Base-by-base conservation (phyloP, 2,113 vertebrate genomes). In the Anhinga rufa region DNA sequence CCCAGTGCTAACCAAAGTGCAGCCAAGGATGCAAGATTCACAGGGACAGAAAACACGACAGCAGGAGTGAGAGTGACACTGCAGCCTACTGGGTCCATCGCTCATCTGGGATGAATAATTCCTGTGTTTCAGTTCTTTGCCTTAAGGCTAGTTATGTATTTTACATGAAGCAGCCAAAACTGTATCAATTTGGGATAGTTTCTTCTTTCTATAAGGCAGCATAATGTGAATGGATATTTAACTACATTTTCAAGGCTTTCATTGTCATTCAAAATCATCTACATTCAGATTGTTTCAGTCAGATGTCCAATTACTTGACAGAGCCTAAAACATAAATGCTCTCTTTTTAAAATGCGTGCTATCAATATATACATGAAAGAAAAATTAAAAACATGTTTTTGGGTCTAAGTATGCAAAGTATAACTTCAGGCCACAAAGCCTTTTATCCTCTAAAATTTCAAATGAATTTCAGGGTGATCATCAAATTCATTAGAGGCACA, bases 341-440 rank as follows among this genome's bases (percentile, higher is more conserved):
- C 68, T 80, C 42, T 25, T 51, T 85, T 32, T 93, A 13, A 92
- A 92, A 80, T 2, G 8, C 1, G 4, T 26, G 4, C 34, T 81
- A 85, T 42, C 46, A 77, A 54, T 81, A 80, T 20, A 87, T 7
- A 90, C 40, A 88, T n/a, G 58, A 95, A 93, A 65, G 66, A 94
- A 88, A 95, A 97, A 91, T 77, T 70, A 62, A 74, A 83, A 64
- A 86, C 36, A 91, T 34, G 68, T 24, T 82, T 91, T 70, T 82
- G 52, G 84, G 34, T 82, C 72, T 40, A 87, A 34, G 17, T 36
- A 83, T 61, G 44, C 48, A 87, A 88, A 90, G 92, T 74, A 91
- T 20, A 95, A 93, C 92, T 42, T 40, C 49, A 60, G 83, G 71
- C 52, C 78, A 78, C 15, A 81, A 66, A 72, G 66, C 15, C 82